Evolutionary conservation across 1,140 invertebrate genomes (phyloP), one percentile per base, ranked within the genome.

Genomic region (Listronotus bonariensis): DNA sequence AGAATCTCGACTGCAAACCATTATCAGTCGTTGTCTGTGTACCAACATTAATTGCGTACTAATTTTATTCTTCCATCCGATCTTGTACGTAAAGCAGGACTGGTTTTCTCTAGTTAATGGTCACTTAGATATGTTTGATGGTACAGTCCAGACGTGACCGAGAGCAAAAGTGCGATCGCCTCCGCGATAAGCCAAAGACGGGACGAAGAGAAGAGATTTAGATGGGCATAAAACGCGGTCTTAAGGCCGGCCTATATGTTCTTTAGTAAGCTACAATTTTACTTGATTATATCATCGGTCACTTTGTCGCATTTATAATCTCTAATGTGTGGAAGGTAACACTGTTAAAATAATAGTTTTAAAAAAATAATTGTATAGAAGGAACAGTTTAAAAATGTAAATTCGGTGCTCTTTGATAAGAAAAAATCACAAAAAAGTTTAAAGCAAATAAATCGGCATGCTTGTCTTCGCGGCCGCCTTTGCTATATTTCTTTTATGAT

Each of bases 91-190:
- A 49, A 26, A 49, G 17, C 18, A 7, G 46, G 46, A 49, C 46
- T 20, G 46, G 46, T 49, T 49, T 49, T 49, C 46, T 49, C 46
- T 49, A 49, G 15, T 49, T 49, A 49, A 49, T 49, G 46, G 46
- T 18, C 20, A 49, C n/a, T 52, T 34, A 52, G 49, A 52, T 36
- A 52, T 52, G 49, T 52, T 52, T 52, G 49, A 52, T 52, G 49
- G 49, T 52, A 52, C 49, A 34, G 31, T 20, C 26, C 26, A 12
- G 49, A 52, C 49, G 49, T 36, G 49, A 52, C 49, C 31, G 34
- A 52, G 34, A 36, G 26, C 49, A 36, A 52, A 31, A 34, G 49
- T 52, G 34, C 49, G 49, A 52, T 52, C 49, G 49, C 31, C 49
- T 17, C 31, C 4, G 32, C 1, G 49, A 52, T 52, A 52, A 52